Conservation (phyloP, 2,888 invertebrate genomes). For the Sisyra nigra region DNA sequence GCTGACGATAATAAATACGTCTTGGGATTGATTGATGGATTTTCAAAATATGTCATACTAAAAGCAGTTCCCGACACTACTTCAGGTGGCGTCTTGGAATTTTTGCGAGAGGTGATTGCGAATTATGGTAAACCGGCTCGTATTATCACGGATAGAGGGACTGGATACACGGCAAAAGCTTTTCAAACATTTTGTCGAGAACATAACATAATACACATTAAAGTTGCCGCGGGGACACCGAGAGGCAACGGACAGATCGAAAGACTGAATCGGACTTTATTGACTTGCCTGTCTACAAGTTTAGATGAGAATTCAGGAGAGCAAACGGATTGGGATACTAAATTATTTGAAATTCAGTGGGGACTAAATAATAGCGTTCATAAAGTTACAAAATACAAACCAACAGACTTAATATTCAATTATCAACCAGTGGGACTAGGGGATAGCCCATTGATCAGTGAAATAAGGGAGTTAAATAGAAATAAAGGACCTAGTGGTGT, state of each 20-base stretch:
- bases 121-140: conserved; percentile 16
- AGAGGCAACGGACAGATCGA: conserved; percentile 15
- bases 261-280: conserved; percentile 12
- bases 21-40: neutral
- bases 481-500: neutral
- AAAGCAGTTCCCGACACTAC: neutral
- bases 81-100: neutral
- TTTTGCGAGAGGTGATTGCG: conserved; percentile 10
- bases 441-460: neutral
- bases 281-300: conserved; percentile 13
- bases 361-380: conserved; percentile 12
- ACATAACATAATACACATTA: conserved; percentile 14
- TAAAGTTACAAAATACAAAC: conserved; percentile 12
- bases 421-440: conserved; percentile 1
- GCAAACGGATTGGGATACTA: conserved; percentile 13
- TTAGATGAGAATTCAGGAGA: conserved; percentile 6
- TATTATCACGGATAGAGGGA: conserved; percentile 16
- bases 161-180: conserved; percentile 15
- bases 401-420: conserved; percentile 4
- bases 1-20: neutral
- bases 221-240: conserved; percentile 14
- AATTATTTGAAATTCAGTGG: conserved; percentile 12
- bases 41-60: neutral
- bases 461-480: neutral
- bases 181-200: conserved; percentile 14